Evolutionary conservation across 2,888 invertebrate genomes (phyloP).

Genomic region (Plagodis dolabraria): DNA sequence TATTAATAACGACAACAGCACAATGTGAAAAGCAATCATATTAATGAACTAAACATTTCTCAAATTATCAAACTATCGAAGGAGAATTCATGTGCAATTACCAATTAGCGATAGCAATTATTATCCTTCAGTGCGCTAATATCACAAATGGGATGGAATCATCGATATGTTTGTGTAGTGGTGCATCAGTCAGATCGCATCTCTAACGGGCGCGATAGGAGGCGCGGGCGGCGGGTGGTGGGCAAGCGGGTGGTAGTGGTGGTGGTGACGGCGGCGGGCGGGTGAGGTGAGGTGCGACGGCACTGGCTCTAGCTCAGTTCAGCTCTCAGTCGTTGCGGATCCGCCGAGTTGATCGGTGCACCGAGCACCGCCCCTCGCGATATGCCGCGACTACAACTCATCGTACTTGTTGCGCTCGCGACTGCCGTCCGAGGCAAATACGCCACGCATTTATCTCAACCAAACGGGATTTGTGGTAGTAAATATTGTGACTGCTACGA

Average conservation of each 20-base stretch:
- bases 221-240: constrained; percentile 10
- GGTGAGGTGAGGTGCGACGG: background rate
- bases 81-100: constrained; percentile 38
- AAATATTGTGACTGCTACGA: constrained; percentile 86
- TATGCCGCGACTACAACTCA: constrained; percentile 68
- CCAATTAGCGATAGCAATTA: constrained; percentile 37
- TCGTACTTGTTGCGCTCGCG: constrained; percentile 81
- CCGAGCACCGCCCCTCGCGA: constrained; percentile 63
- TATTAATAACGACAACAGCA: background rate
- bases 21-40: constrained; percentile 15
- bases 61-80: constrained; percentile 25
- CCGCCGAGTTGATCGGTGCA: constrained; percentile 59
- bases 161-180: constrained; percentile 64
- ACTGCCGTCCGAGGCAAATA: constrained; percentile 51
- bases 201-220: constrained; percentile 49
- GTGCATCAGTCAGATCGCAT: constrained; percentile 46
- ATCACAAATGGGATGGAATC: constrained; percentile 55
- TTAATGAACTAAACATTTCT: constrained; percentile 15
- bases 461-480: constrained; percentile 74
- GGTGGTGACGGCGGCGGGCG: background rate
- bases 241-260: constrained; percentile 15
- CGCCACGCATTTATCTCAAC: constrained; percentile 39
- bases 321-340: constrained; percentile 11
- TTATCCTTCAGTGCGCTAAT: constrained; percentile 41
- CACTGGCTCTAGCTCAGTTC: background rate